Evolutionary conservation across 2,797 vertebrate species (phyloP), one percentile per base, ranked within the genome.

Genomic region (Sebastiscus tertius): DNA sequence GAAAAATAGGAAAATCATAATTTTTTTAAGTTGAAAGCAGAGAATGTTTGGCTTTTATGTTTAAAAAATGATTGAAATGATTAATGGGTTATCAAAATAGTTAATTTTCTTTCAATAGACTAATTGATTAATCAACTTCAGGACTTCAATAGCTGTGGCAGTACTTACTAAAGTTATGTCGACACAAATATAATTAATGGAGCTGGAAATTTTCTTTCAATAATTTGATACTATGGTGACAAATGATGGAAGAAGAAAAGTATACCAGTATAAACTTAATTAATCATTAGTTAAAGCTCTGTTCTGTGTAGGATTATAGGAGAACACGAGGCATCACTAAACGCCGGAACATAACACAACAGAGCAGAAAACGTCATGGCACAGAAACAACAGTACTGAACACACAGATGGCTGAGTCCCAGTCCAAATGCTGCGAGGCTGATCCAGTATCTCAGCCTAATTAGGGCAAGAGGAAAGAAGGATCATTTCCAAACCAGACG

Each of bases 371-470:
- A 72, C 86, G 83, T 42, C 14, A 11, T 82, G 79, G 88, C 77
- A 70, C 70, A 42, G 72, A 78, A 88, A 82, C 80, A 86, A 85
- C 81, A 66, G 62, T 7, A 31, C 81, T 70, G 83, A 81, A 83
- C 85, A 85, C 87, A 83, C 94, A 94, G 93, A 93, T 94, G 93
- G 92, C 52, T 1, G 65, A 60, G 82, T 79, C 82, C 81, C 75
- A 39, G 85, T 93, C 90, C 93, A 93, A 93, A 87, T 42, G 87
- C 88, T 86, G 73, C 63, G 13, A 89, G 94, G 89, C 88, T 87
- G 79, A 88, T 86, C 83, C 86, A 82, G 84, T 79, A 85, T 88
- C 71, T 74, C 77, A 58, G 70, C 67, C 79, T 84, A 87, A 92
- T 81, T 87, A 81, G 86, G 87, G 77, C 86, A 87, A 52, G 71